phyloP scores from a whole-genome alignment of 2,113 vertebrate species.

The Ailurus styani region DNA sequence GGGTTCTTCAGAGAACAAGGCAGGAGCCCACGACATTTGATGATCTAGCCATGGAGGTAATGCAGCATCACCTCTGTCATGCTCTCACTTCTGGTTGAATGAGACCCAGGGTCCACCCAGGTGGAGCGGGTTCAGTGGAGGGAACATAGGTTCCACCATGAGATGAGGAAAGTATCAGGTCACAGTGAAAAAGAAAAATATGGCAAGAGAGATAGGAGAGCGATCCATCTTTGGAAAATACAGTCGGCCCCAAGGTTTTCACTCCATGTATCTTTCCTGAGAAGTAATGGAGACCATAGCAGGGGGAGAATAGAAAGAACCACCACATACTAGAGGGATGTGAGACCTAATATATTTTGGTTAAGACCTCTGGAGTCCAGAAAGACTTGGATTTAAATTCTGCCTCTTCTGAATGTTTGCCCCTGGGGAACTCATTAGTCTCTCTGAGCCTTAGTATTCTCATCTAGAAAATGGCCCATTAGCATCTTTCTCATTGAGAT shows the following conservation, averaged over 20 bases:
- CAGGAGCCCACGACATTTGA: not conserved
- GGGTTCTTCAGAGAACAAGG: not conserved
- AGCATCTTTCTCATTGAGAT: not conserved
- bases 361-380: not conserved
- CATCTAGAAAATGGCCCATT: not conserved
- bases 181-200: not conserved
- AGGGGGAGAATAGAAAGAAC: not conserved
- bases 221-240: not conserved
- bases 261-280: not conserved
- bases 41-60: not conserved
- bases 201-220: not conserved
- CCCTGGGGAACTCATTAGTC: not conserved
- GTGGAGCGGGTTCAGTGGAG: too few species aligned
- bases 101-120: not conserved
- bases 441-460: not conserved
- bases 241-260: not conserved
- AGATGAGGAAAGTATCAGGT: not conserved
- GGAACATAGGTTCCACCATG: not conserved
- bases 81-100: not conserved
- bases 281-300: not conserved
- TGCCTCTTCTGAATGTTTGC: not conserved
- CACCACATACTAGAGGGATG: not conserved
- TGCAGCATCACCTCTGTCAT: not conserved
- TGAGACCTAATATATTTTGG: not conserved
- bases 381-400: not conserved